Percentiles rank a stretch among this genome's conserved stretches.
Conservation (phyloP, 2,888 invertebrate species). For the Epsilonema sp. region DNA sequence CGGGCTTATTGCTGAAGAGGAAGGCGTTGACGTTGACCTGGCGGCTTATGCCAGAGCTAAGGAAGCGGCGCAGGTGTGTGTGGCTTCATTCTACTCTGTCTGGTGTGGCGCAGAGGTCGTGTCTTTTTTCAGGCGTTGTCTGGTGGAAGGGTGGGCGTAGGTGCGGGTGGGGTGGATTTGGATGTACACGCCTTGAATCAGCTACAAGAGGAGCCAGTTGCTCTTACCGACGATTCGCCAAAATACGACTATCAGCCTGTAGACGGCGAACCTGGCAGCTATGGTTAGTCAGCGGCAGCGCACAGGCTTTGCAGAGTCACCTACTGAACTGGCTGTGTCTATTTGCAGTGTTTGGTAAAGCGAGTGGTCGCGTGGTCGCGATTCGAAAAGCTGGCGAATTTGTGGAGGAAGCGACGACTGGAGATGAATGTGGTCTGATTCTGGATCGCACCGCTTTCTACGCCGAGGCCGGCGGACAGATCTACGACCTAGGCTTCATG, state of each 20-base stretch:
- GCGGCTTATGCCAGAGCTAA: slow-evolving; percentile 71
- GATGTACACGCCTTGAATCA: slow-evolving; percentile 87
- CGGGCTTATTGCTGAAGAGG: slow-evolving; percentile 90
- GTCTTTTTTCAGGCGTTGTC: slow-evolving; percentile 45
- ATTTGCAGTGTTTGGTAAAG: slow-evolving; percentile 43
- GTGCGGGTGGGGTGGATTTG: slow-evolving; percentile 57
- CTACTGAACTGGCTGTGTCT: too few species aligned
- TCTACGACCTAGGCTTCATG: slow-evolving; percentile 80
- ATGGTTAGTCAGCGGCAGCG: too few species aligned
- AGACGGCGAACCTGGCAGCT: slow-evolving; percentile 43
- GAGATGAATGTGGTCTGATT: slow-evolving; percentile 73
- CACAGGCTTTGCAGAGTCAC: too few species aligned
- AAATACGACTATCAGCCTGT: slow-evolving; percentile 68
- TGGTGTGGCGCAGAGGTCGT: not conserved
- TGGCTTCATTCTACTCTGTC: not conserved
- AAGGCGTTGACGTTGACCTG: slow-evolving; percentile 66
- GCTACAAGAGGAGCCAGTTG: slow-evolving; percentile 51
- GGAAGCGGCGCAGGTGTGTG: slow-evolving; percentile 46
- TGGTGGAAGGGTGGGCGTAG: slow-evolving; percentile 51
- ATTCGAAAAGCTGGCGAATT: slow-evolving; percentile 51
- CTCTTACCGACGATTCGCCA: slow-evolving; percentile 64
- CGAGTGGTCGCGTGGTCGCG: slow-evolving; percentile 56
- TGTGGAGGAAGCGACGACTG: slow-evolving; percentile 56
- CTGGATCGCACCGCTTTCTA: slow-evolving; percentile 84
- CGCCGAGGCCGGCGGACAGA: slow-evolving; percentile 97